phyloP scores from a whole-genome alignment of 2,888 invertebrate genomes.

The Polyploca ridens region DNA sequence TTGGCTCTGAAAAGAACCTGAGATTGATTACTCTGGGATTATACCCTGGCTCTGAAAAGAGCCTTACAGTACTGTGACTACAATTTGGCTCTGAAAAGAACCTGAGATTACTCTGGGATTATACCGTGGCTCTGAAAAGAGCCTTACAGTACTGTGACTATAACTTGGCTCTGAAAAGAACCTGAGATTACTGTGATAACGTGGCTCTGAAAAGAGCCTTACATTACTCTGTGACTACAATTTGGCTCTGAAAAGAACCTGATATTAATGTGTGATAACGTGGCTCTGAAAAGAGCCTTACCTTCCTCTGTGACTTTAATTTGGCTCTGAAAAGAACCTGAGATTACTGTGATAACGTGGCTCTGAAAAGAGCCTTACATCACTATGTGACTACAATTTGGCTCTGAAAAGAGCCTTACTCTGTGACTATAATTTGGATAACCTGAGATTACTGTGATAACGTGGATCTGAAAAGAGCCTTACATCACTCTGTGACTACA shows the following conservation, averaged over 20 bases:
- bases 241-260: no score
- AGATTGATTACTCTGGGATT: no score
- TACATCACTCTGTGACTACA: slow-evolving; percentile 10
- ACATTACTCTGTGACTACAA: neutral
- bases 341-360: slow-evolving; percentile 11
- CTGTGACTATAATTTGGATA: no score
- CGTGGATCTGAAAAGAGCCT: no score
- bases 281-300: no score
- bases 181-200: slow-evolving; percentile 16
- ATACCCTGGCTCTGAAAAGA: no score
- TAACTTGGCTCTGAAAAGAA: slow-evolving; percentile 11
- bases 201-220: slow-evolving; percentile 18
- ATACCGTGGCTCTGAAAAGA: slow-evolving; percentile 21
- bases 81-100: slow-evolving; percentile 19
- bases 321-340: slow-evolving; percentile 19
- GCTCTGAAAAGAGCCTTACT: slow-evolving; percentile 14
- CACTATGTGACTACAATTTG: neutral
- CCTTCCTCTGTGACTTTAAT: slow-evolving; percentile 13
- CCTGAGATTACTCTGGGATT: slow-evolving; percentile 10
- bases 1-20: no score
- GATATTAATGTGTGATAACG: no score
- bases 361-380: slow-evolving; percentile 17
- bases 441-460: no score
- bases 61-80: neutral
- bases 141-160: neutral